Evolutionary conservation across 2,113 vertebrate genomes (phyloP).

Genomic region (Aptenodytes patagonicus): DNA sequence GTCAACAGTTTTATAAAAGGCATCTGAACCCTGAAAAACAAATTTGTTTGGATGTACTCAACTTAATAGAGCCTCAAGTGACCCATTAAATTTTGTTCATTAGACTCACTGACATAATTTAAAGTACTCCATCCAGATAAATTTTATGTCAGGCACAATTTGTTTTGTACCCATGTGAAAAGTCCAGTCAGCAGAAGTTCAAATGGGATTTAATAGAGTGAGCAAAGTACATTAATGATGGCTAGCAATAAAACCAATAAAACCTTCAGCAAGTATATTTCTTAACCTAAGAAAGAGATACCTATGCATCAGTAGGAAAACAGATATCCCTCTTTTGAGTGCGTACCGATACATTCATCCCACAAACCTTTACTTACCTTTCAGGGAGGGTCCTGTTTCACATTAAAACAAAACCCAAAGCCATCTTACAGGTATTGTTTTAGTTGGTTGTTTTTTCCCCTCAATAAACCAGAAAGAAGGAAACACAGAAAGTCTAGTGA

Average conservation of each 20-base stretch:
- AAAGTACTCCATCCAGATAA: slow-evolving; percentile 34
- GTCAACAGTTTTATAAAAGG: background rate
- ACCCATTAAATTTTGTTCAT: slow-evolving; percentile 41
- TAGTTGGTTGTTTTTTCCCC: background rate
- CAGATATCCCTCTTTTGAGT: background rate
- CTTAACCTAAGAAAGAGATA: background rate
- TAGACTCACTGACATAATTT: slow-evolving; percentile 36
- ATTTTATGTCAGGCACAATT: slow-evolving; percentile 34
- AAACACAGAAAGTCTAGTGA: background rate
- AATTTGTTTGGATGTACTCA: slow-evolving; percentile 37
- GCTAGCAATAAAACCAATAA: background rate
- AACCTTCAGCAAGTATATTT: background rate
- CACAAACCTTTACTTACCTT: background rate
- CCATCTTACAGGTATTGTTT: background rate
- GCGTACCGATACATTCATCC: background rate
- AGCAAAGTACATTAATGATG: background rate
- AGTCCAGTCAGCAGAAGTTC: slow-evolving; percentile 39
- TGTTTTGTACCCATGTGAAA: slow-evolving; percentile 13
- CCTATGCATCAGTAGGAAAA: background rate
- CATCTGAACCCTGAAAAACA: slow-evolving; percentile 14
- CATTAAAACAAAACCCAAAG: background rate
- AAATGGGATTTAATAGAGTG: background rate
- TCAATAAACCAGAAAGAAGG: background rate
- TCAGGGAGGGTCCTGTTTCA: background rate
- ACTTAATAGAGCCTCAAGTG: background rate